A percentile compares a stretch with the other conserved stretches of the same genome.
Conservation (phyloP, 2,888 invertebrate genomes). For the Melieria crassipennis region DNA sequence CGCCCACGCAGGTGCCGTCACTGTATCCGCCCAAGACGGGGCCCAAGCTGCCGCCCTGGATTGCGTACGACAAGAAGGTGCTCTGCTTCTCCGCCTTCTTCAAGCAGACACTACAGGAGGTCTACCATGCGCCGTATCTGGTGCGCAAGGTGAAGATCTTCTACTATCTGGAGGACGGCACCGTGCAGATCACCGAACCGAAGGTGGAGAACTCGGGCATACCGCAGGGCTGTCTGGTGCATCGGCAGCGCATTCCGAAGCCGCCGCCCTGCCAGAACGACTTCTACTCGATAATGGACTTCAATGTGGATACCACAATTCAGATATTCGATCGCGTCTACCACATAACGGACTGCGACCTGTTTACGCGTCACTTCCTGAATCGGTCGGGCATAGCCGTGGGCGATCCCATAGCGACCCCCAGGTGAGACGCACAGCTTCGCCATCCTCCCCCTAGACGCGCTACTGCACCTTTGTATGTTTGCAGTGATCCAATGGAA, state of each 20-base stretch:
- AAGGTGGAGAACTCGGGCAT: constrained; percentile 84
- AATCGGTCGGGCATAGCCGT: constrained; percentile 86
- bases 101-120: constrained; percentile 76
- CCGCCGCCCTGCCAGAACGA: constrained; percentile 78
- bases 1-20: constrained; percentile 71
- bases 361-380: constrained; percentile 85
- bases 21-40: constrained; percentile 80
- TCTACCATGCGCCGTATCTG: constrained; percentile 72
- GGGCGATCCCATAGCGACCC: constrained; percentile 73
- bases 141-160: constrained; percentile 84
- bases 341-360: constrained; percentile 86
- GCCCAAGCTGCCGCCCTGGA: constrained; percentile 83
- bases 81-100: constrained; percentile 64
- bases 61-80: constrained; percentile 88
- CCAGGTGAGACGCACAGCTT: constrained; percentile 49
- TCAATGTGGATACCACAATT: constrained; percentile 85
- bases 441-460: background rate
- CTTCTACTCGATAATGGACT: constrained; percentile 85
- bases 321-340: constrained; percentile 83
- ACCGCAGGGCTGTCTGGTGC: constrained; percentile 83
- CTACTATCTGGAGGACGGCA: constrained; percentile 91
- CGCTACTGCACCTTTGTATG: background rate
- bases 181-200: constrained; percentile 87
- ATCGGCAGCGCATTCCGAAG: constrained; percentile 83
- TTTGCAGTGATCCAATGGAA: constrained; percentile 67